Conservation (phyloP, 2,113 vertebrate species). For the Limanda limanda region DNA sequence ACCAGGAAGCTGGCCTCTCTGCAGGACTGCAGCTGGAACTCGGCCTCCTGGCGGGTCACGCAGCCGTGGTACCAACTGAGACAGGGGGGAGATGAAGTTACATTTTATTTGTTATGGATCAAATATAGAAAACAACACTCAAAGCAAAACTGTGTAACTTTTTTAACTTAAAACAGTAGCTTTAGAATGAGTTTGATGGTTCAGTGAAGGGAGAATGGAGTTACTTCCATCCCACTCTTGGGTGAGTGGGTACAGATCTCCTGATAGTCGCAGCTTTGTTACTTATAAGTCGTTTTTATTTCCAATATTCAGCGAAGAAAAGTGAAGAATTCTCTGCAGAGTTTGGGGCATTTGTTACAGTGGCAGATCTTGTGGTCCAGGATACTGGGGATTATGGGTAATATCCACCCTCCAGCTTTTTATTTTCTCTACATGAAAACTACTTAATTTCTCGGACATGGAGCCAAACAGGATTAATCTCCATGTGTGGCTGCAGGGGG, state of each 20-base stretch:
- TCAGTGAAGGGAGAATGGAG: background rate
- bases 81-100: background rate
- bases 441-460: too few relatives aligned
- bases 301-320: too few relatives aligned
- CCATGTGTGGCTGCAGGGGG: background rate
- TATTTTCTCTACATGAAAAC: too few relatives aligned
- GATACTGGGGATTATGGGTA: too few relatives aligned
- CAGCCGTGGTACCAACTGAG: constrained; percentile 91
- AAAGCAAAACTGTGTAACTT: background rate
- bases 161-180: background rate
- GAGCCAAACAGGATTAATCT: too few relatives aligned
- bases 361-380: too few relatives aligned
- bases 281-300: too few relatives aligned
- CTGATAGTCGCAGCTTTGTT: too few relatives aligned
- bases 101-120: background rate
- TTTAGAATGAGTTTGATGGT: background rate
- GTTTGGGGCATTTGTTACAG: too few relatives aligned
- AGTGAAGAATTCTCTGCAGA: too few relatives aligned
- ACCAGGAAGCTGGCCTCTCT: constrained; percentile 91
- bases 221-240: background rate
- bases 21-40: constrained; percentile 87
- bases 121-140: background rate
- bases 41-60: constrained; percentile 88
- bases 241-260: background rate
- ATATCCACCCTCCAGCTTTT: too few relatives aligned